Base-by-base conservation (phyloP, 2,113 vertebrate species). In the Myxocyprinus asiaticus region DNA sequence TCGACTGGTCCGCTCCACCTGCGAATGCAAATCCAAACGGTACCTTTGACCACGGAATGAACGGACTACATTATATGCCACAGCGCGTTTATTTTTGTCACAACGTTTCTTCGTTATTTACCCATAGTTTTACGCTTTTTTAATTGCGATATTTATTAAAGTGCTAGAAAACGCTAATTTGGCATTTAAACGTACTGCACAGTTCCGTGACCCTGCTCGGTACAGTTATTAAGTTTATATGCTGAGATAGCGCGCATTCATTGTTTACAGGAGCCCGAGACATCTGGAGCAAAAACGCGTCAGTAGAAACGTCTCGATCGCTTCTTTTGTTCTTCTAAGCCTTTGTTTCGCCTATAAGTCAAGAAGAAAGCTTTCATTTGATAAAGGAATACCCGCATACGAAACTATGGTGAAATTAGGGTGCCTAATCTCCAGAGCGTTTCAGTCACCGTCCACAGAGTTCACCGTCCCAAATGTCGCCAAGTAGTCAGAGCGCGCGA, bases 251-350 rank as follows among this genome's bases (percentile, higher is more conserved):
- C 22, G 22, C 62, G 14, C 68, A 8, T n/a, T n/a, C 42, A 53
- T 15, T 78, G 51, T 78, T 76, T 44, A 33, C 22, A 78, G 77
- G 85, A 91, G 88, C 84, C 87, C 85, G 83, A 76, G 87, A 62
- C 75, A 84, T 82, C 81, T 78, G 82, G 83, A 74, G 68, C n/a
- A 79, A 78, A 81, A 63, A 81, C 47, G 51, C 78, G 75, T 51
- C 67, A 45, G 51, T 33, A 6, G 47, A 43, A 62, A 84, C 76
- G 22, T 33, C 22, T 33, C 22, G 22, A 3, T 33, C 22, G 22
- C 22, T 33, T 33, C 22, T 33, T 33, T 33, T 33, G 22, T 33
- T 33, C 22, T 33, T 33, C 22, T 33, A 33, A 33, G 22, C 22
- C 22, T 33, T 33, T 33, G 1, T 1, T 33, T 33, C 22, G 22